phyloP scores from a whole-genome alignment of 1,140 invertebrate species.

The Formica selysi region DNA sequence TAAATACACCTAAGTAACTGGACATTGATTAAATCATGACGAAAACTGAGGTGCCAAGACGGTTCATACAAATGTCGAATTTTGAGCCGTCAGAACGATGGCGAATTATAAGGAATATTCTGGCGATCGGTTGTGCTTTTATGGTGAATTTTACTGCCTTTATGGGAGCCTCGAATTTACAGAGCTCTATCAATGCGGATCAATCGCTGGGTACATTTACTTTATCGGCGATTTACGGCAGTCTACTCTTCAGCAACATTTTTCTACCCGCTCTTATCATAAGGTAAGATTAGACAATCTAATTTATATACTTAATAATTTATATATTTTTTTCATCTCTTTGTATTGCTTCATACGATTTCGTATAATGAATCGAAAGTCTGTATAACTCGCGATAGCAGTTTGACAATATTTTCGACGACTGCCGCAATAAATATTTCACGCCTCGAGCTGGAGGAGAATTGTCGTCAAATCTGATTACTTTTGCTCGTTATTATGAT shows the following conservation, averaged over 20 bases:
- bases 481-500: not conserved
- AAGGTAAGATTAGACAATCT: constrained; percentile 84
- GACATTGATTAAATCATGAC: constrained; percentile 41
- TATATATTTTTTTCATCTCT: not conserved
- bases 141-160: constrained; percentile 95
- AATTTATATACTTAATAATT: not conserved
- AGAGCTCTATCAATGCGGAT: constrained; percentile 91
- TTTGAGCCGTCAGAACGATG: constrained; percentile 87
- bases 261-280: constrained; percentile 92
- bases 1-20: not conserved
- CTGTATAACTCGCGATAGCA: not conserved
- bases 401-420: not conserved
- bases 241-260: constrained; percentile 93
- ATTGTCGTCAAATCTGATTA: constrained; percentile 14
- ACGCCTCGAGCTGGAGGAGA: not conserved
- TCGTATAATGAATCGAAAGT: not conserved
- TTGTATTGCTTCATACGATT: not conserved
- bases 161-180: constrained; percentile 93
- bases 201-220: constrained; percentile 90
- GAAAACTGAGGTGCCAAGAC: constrained; percentile 41
- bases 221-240: constrained; percentile 91
- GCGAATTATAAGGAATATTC: constrained; percentile 91
- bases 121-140: constrained; percentile 92
- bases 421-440: constrained; percentile 19
- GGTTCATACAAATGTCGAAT: constrained; percentile 76